Evolutionary conservation across 2,797 vertebrate genomes (phyloP), one percentile per base, ranked within the genome.

Genomic region (Hydrocynus forskahlii): DNA sequence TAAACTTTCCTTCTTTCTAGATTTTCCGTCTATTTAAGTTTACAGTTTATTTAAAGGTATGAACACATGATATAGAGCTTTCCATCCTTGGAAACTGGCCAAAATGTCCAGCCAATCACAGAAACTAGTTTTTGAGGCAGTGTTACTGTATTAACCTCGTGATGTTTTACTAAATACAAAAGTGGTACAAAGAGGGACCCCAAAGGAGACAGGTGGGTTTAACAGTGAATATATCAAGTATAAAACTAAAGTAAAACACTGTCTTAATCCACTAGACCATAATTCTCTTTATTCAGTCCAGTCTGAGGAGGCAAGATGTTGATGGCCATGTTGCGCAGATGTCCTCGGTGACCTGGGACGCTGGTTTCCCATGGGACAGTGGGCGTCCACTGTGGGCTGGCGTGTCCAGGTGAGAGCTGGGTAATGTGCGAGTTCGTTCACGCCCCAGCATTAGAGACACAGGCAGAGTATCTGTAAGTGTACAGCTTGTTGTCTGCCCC

Each of bases 401-500:
- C 52, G 45, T 14, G 45, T 21, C 69, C 50, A 16, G 64, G 29
- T 55, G 52, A 50, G 38, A 54, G n/a, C 54, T 50, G 10, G 21
- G 19, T 55, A 43, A 16, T 7, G 19, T n/a, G 48, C 17, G 29
- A 35, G 9, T 10, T 12, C 14, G 52, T 43, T 45, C 93, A 98
- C 0, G 96, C 96, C 71, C 97, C 97, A 0, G 94, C 95, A 55
- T 97, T 95, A 0, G 95, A 96, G 79, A 91, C 90, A 75, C 91
- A 90, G 68, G 94, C 88, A 9, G 95, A 94, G 71, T 98, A 97
- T 92, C 82, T 95, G 93, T 96, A 99, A 71, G 96, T 96, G 91
- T 99, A 99, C 38, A 99, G 91, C 87, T 97, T 99, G 94, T 99
- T 99, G 90, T 99, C 98, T 9, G 98, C 97, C 14, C 98, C 98